Conservation (phyloP, 2,113 vertebrate species). For the Myotis lucifugus region DNA sequence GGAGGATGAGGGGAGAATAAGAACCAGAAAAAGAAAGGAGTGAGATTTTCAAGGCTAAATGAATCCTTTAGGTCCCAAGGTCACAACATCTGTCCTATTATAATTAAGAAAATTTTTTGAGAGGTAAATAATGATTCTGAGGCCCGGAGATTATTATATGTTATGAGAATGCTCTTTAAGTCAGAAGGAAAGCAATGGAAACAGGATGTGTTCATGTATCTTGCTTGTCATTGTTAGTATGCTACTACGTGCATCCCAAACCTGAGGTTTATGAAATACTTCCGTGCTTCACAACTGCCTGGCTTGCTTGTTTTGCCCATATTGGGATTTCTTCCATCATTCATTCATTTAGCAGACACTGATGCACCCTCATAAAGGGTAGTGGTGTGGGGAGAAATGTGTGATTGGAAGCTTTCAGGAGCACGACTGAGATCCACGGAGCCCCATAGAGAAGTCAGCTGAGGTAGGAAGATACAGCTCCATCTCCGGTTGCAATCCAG, state of each 20-base stretch:
- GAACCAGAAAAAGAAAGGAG: neutral
- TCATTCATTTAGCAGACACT: neutral
- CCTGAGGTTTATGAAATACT: constrained; percentile 31
- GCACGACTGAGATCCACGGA: neutral
- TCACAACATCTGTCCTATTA: neutral
- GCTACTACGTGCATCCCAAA: neutral
- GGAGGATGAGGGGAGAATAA: neutral
- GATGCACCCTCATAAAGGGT: neutral
- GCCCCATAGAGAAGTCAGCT: neutral
- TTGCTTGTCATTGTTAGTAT: constrained; percentile 36
- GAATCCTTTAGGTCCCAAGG: neutral
- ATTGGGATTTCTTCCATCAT: neutral
- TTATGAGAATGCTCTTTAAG: neutral
- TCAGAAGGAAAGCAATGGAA: constrained; percentile 42
- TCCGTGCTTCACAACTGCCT: neutral
- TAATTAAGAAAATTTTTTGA: neutral
- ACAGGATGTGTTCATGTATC: constrained; percentile 49
- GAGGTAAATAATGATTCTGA: constrained; percentile 7
- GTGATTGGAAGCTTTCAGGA: neutral
- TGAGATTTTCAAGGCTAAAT: neutral
- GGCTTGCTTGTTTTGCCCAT: constrained; percentile 8
- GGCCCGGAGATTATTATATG: constrained; percentile 37
- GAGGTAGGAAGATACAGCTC: neutral
- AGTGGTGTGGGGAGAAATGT: neutral
- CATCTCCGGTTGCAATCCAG: neutral